Percentiles rank a stretch among this genome's conserved stretches.
Conservation (phyloP, 2,113 vertebrate species). For the Diphyllodes magnificus region DNA sequence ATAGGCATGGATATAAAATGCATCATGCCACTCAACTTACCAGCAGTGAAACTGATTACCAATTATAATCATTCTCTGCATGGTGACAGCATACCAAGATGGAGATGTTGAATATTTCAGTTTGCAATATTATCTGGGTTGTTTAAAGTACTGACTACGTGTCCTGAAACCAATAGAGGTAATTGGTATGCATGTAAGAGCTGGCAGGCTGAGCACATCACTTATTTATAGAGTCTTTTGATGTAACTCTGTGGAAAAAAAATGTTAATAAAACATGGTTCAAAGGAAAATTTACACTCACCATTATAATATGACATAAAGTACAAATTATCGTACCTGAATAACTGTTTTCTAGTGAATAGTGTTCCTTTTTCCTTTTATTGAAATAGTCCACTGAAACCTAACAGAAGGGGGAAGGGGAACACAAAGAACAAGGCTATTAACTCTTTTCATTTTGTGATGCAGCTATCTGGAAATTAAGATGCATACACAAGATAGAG, state of each 20-base stretch:
- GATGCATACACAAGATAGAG: background rate
- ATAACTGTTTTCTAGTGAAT: constrained; percentile 72
- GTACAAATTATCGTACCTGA: constrained; percentile 76
- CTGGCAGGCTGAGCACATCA: constrained; percentile 76
- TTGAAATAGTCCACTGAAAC: constrained; percentile 47
- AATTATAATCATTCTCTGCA: constrained; percentile 80
- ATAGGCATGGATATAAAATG: constrained; percentile 78
- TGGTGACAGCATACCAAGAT: constrained; percentile 77
- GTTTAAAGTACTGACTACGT: constrained; percentile 83
- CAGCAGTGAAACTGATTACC: constrained; percentile 80
- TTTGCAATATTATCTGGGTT: constrained; percentile 80
- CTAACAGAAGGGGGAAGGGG: background rate
- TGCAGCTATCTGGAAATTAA: constrained; percentile 40
- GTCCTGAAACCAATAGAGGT: constrained; percentile 79
- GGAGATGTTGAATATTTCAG: constrained; percentile 83
- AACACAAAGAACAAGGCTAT: constrained; percentile 5
- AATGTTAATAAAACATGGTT: constrained; percentile 80
- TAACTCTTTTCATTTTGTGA: constrained; percentile 38
- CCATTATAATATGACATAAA: constrained; percentile 74
- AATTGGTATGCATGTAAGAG: constrained; percentile 84
- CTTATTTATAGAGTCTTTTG: constrained; percentile 84
- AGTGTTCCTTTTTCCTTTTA: constrained; percentile 53
- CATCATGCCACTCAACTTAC: constrained; percentile 75
- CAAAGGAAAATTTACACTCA: constrained; percentile 79
- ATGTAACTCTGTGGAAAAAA: constrained; percentile 73